Conservation (phyloP, 1,140 invertebrate genomes). For the Ips typographus region DNA sequence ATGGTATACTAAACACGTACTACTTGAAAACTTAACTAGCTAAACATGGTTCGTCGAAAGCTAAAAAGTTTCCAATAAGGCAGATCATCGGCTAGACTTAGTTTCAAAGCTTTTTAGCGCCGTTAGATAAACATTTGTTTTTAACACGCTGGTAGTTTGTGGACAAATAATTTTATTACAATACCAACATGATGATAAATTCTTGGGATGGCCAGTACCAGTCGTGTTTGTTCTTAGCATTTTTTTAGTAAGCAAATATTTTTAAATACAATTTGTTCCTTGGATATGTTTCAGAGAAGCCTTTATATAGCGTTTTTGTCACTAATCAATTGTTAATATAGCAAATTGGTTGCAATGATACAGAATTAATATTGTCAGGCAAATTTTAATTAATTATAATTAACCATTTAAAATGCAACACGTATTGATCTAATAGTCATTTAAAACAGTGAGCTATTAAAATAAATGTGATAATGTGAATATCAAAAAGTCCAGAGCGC, state of each 20-base stretch:
- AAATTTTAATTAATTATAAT: neutral
- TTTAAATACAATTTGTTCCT: neutral
- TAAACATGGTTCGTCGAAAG: neutral
- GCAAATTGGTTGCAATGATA: neutral
- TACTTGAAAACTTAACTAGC: neutral
- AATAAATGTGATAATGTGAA: neutral
- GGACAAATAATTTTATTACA: constrained; percentile 6
- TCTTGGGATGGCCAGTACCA: neutral
- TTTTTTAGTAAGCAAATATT: neutral
- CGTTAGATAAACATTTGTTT: constrained; percentile 10
- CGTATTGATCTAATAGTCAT: neutral
- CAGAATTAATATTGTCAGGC: neutral
- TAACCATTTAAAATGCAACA: neutral
- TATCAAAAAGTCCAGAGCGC: neutral
- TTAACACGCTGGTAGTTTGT: constrained; percentile 2
- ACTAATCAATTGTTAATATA: neutral
- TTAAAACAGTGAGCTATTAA: neutral
- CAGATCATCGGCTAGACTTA: neutral
- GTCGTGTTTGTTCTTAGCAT: neutral
- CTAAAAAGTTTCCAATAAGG: neutral
- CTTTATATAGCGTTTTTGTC: neutral
- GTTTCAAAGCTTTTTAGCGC: neutral
- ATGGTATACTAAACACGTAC: neutral
- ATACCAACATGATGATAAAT: neutral
- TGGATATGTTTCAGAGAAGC: neutral